phyloP scores from a whole-genome alignment of 1,140 invertebrate species.

The Drosophila kohkoa region DNA sequence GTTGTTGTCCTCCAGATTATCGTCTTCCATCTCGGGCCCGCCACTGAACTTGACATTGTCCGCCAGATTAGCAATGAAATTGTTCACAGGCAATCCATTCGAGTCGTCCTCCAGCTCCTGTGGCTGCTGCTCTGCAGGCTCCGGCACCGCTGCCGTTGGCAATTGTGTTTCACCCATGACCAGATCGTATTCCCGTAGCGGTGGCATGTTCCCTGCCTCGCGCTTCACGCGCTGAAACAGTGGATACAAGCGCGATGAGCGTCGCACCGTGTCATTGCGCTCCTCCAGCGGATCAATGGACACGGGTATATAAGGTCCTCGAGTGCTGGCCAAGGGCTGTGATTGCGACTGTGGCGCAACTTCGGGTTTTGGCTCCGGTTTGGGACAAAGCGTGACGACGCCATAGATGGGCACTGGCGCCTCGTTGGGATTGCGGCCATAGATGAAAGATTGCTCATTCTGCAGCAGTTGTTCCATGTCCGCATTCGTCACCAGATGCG shows the following conservation, averaged over 20 bases:
- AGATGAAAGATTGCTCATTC: slow-evolving; percentile 87
- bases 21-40: slow-evolving; percentile 57
- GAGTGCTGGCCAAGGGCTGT: slow-evolving; percentile 51
- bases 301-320: slow-evolving; percentile 72
- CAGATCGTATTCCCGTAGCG: slow-evolving; percentile 48
- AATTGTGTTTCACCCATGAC: slow-evolving; percentile 56
- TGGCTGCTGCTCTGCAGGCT: slow-evolving; percentile 26
- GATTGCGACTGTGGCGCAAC: background rate
- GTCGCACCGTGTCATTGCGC: slow-evolving; percentile 65
- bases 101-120: slow-evolving; percentile 29
- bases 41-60: slow-evolving; percentile 83
- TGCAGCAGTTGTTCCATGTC: slow-evolving; percentile 86
- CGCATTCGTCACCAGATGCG: slow-evolving; percentile 86
- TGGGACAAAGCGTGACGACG: slow-evolving; percentile 85
- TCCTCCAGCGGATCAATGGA: slow-evolving; percentile 76
- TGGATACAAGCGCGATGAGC: slow-evolving; percentile 74
- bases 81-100: slow-evolving; percentile 63
- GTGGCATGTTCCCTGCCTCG: slow-evolving; percentile 24
- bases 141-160: background rate
- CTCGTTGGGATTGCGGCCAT: slow-evolving; percentile 86
- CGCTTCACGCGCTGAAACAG: slow-evolving; percentile 70
- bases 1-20: slow-evolving; percentile 70
- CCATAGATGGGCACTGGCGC: slow-evolving; percentile 87
- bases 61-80: slow-evolving; percentile 81
- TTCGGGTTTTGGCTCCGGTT: slow-evolving; percentile 13